Base-by-base conservation (phyloP, 1,140 invertebrate genomes). In the Hyposmocoma kahamanoa region DNA sequence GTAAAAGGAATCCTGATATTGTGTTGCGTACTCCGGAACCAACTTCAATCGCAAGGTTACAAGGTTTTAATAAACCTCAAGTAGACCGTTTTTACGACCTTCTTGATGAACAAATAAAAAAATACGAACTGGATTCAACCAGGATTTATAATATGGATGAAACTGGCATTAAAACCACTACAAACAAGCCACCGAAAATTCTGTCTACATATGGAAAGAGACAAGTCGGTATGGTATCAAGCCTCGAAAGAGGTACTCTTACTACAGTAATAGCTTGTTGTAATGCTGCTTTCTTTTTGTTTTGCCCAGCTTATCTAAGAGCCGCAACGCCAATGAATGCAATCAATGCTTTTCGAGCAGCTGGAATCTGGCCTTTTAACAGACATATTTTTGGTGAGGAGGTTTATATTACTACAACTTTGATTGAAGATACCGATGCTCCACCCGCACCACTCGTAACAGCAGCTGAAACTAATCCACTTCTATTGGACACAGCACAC, bases 81-180 rank as follows among this genome's bases (percentile, higher is more conserved):
- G n/a, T n/a, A n/a, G n/a, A n/a, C n/a, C n/a, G n/a, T n/a, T 52
- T 60, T 15, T 60, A 48, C 43, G 43, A 60, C 4, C 18, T 50
- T 13, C 22, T 49, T 3, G 21, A 42, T 24, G 42, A 38, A 30
- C 20, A 47, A 44, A 30, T 50, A 17, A 44, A 57, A 30, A 54
- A 52, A n/a, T 10, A 53, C 24, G 17, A 42, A 3, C 43, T 56
- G 36, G 38, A 39, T 52, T 45, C 20, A 17, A 28, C 15, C 19
- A 44, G 38, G 21, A 34, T 55, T 4, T 80, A 66, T 53, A 84
- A 84, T 43, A 53, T 72, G 9, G 78, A 85, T 53, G 68, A 81
- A 59, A 69, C 66, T 11, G 63, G 60, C 6, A 48, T 79, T 10
- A 57, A 62, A n/a, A 70, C 74, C 5, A 62, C 75, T 4, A 53